A percentile compares a stretch with the other conserved stretches of the same genome.
Evolutionary conservation across 2,888 invertebrate genomes (phyloP).

Genomic region (Ommatoiulus sabulosus): DNA sequence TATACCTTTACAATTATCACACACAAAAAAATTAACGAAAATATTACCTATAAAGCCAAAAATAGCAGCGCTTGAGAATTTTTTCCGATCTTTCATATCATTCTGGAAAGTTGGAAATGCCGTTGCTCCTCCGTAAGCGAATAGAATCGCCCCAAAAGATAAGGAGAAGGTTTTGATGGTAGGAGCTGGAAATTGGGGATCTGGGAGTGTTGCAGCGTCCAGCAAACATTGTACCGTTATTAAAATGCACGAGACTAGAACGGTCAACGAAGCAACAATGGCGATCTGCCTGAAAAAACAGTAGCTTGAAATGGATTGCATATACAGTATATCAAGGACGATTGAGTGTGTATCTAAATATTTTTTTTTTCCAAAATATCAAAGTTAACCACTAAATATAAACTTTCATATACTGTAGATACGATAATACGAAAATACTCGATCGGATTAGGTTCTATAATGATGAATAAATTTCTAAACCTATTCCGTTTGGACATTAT

Average conservation of each 20-base stretch:
- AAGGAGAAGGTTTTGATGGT: conserved; percentile 76
- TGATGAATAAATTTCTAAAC: no score
- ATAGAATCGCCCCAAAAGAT: conserved; percentile 78
- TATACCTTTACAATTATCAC: no score
- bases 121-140: conserved; percentile 80
- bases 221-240: conserved; percentile 75
- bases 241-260: conserved; percentile 74
- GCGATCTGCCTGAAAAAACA: conserved; percentile 73
- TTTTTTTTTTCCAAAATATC: neutral
- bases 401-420: no score
- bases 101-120: conserved; percentile 84
- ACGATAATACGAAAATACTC: no score
- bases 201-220: conserved; percentile 66
- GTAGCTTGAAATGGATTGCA: neutral
- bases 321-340: no score
- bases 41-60: conserved; percentile 74
- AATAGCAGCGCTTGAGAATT: conserved; percentile 75
- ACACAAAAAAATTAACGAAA: no score
- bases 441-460: no score
- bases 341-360: no score
- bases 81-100: conserved; percentile 77
- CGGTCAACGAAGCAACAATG: conserved; percentile 74
- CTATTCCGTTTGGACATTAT: neutral
- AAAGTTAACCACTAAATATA: no score
- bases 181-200: conserved; percentile 65